Evolutionary conservation across 2,113 vertebrate genomes (phyloP).

Genomic region (Dasypus novemcinctus): DNA sequence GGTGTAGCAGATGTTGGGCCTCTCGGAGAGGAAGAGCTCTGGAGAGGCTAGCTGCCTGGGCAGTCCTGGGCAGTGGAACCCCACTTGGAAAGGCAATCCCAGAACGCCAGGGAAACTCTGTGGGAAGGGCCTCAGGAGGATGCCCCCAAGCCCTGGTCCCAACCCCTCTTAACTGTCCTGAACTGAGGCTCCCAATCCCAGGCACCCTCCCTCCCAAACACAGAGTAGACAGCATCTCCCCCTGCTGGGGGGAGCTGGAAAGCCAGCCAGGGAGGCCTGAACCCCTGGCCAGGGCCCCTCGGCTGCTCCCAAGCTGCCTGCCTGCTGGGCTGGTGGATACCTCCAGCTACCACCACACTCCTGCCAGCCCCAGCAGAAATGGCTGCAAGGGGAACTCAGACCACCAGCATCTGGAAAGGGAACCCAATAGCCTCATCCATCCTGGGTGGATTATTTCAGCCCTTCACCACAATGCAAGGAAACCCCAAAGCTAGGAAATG

Average conservation of each 20-base stretch:
- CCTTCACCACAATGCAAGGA: not conserved
- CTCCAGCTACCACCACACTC: not conserved
- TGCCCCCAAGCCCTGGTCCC: not conserved
- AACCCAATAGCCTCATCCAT: not conserved
- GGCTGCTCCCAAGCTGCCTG: not conserved
- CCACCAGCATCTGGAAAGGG: not conserved
- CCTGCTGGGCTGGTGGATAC: too few relatives aligned
- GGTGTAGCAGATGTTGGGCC: not conserved
- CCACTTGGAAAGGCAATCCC: not conserved
- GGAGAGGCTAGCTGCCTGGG: not conserved
- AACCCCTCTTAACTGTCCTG: not conserved
- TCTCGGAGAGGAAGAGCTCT: not conserved
- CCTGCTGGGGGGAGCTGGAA: slow-evolving; percentile 66
- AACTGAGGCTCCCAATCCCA: not conserved
- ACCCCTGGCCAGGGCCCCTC: not conserved
- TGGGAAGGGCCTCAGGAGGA: not conserved
- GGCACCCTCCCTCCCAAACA: not conserved
- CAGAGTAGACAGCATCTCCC: slow-evolving; percentile 58
- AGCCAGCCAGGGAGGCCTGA: not conserved
- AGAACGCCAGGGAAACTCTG: not conserved
- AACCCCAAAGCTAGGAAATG: not conserved
- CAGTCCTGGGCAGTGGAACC: not conserved
- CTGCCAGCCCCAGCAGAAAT: not conserved
- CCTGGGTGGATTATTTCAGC: not conserved
- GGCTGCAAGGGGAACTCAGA: not conserved